These are phyloP conservation scores for Thelaira solivaga DNA, from an alignment of 2,888 invertebrate species.

Conservation along the genomic window DNA sequence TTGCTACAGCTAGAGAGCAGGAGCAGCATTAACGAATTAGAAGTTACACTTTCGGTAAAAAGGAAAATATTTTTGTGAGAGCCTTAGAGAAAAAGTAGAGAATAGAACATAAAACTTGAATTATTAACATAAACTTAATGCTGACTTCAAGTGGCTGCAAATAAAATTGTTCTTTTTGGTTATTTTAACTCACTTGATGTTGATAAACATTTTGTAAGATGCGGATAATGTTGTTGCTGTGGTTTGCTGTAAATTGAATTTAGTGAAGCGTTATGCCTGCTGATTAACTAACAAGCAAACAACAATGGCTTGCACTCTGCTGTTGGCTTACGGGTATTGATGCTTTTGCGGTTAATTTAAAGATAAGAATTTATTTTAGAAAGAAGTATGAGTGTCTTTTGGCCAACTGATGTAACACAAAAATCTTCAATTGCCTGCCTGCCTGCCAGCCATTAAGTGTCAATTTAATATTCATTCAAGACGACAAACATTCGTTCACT, in stretches of 20 bases:
- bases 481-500: constrained; percentile 31
- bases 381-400: no score
- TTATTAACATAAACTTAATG: no score
- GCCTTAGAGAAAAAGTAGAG: no score
- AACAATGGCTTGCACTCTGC: constrained; percentile 54
- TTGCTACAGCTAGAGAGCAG: no score
- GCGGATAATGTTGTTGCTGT: constrained; percentile 9
- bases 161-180: neutral
- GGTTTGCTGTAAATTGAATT: constrained; percentile 46
- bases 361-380: constrained; percentile 37
- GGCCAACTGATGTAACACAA: no score
- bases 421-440: no score
- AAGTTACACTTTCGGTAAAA: neutral
- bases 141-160: neutral
- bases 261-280: constrained; percentile 63
- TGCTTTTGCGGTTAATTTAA: constrained; percentile 21
- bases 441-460: constrained; percentile 52
- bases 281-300: constrained; percentile 61
- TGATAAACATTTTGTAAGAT: constrained; percentile 14
- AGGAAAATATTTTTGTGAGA: no score
- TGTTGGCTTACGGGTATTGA: neutral
- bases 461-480: constrained; percentile 54
- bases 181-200: no score
- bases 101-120: no score
- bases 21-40: neutral